Evolutionary conservation across 2,888 invertebrate species (phyloP).

Genomic region (Stenurella melanura): DNA sequence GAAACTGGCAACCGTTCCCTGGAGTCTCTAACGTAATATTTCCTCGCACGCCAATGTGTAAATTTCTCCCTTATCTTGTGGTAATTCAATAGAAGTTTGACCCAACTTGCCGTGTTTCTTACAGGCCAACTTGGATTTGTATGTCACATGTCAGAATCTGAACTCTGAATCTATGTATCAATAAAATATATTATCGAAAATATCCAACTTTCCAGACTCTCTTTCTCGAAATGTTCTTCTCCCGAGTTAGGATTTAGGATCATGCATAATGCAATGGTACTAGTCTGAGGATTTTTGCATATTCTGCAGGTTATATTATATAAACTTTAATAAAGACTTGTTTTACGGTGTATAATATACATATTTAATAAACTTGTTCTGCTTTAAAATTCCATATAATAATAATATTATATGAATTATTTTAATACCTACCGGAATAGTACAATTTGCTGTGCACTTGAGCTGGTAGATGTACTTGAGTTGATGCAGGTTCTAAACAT

Average conservation of each 20-base stretch:
- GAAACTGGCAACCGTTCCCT: not conserved
- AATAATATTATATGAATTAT: not conserved
- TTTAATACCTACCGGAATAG: not conserved
- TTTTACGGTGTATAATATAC: not conserved
- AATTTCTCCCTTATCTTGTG: constrained; percentile 10
- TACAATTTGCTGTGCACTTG: not conserved
- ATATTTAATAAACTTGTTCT: not conserved
- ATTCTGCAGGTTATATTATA: not conserved
- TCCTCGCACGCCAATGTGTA: not conserved
- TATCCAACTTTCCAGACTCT: constrained; percentile 26
- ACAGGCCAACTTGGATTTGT: constrained; percentile 21
- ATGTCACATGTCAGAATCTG: constrained; percentile 32
- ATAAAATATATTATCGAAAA: constrained; percentile 29
- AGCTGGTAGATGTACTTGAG: not conserved
- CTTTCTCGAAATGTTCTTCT: not conserved
- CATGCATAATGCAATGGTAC: constrained; percentile 24
- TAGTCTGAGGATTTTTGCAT: constrained; percentile 13
- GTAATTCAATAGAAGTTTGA: constrained; percentile 38
- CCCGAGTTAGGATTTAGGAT: not conserved
- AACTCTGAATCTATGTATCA: constrained; percentile 27
- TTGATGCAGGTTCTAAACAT: not conserved
- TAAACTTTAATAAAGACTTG: not conserved
- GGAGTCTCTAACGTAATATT: not conserved
- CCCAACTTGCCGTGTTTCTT: constrained; percentile 23
- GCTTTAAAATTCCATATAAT: not conserved